Evolutionary conservation across 2,888 invertebrate genomes (phyloP).

Genomic region (Ophonus ardosiacus): DNA sequence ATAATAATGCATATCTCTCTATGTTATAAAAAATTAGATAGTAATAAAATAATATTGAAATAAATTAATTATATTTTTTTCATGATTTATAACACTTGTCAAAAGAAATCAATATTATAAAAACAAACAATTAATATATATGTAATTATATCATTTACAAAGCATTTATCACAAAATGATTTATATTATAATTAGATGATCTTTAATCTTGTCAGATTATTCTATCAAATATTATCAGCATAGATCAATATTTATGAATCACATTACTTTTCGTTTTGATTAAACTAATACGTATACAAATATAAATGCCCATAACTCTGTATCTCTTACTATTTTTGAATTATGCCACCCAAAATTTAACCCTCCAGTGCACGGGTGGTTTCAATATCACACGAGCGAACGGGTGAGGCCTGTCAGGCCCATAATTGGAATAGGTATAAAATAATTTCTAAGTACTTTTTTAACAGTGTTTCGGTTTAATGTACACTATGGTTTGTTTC

Average conservation of each 20-base stretch:
- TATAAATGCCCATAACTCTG: no score
- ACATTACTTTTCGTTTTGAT: not conserved
- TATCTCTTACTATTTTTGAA: no score
- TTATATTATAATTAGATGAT: not conserved
- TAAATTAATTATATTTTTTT: not conserved
- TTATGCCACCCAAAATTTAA: no score
- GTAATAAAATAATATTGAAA: not conserved
- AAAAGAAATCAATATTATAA: not conserved
- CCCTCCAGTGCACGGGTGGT: no score
- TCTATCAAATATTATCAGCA: not conserved
- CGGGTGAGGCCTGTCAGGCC: no score
- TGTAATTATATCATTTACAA: not conserved
- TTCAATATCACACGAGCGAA: no score
- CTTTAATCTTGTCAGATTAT: not conserved
- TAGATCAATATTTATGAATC: not conserved
- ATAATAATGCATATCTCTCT: not conserved
- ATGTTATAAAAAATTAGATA: not conserved
- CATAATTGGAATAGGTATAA: no score
- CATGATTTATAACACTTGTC: not conserved
- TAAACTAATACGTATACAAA: no score
- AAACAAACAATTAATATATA: not conserved
- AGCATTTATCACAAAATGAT: not conserved
- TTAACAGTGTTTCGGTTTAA: no score
- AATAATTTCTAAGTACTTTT: no score
- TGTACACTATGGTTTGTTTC: no score